phyloP scores from a whole-genome alignment of 2,797 vertebrate species.

The Mallotus villosus region DNA sequence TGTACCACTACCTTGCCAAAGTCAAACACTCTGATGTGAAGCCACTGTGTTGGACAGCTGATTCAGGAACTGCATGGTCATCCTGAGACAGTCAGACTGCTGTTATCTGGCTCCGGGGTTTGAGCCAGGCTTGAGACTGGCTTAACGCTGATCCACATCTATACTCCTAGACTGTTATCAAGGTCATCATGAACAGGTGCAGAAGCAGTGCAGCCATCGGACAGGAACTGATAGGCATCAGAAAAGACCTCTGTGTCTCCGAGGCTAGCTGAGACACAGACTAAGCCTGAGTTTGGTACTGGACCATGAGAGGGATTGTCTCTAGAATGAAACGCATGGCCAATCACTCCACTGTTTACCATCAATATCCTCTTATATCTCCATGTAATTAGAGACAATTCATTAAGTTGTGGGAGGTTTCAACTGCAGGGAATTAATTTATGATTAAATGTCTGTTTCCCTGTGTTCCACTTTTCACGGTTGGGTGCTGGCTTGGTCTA shows the following conservation, averaged over 20 bases:
- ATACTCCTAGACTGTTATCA: constrained; percentile 40
- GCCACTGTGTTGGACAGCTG: constrained; percentile 32
- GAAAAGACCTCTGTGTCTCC: constrained; percentile 38
- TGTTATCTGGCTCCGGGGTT: neutral
- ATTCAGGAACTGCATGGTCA: neutral
- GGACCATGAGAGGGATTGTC: neutral
- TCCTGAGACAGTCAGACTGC: constrained; percentile 11
- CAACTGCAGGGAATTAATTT: neutral
- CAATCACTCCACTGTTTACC: neutral
- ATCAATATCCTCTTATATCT: neutral
- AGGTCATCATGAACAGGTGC: constrained; percentile 66
- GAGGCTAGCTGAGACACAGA: constrained; percentile 8
- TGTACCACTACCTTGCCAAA: neutral
- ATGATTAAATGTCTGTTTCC: constrained; percentile 9
- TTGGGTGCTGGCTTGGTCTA: neutral
- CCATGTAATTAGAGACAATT: neutral
- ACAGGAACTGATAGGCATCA: constrained; percentile 53
- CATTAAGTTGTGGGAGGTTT: neutral
- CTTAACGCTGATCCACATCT: constrained; percentile 39
- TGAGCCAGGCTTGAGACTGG: constrained; percentile 30
- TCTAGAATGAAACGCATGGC: neutral
- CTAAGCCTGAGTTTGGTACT: neutral
- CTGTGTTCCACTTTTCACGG: neutral
- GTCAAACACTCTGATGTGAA: neutral
- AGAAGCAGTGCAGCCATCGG: constrained; percentile 30